Conservation (phyloP, 2,113 vertebrate species). For the Vulpes lagopus region DNA sequence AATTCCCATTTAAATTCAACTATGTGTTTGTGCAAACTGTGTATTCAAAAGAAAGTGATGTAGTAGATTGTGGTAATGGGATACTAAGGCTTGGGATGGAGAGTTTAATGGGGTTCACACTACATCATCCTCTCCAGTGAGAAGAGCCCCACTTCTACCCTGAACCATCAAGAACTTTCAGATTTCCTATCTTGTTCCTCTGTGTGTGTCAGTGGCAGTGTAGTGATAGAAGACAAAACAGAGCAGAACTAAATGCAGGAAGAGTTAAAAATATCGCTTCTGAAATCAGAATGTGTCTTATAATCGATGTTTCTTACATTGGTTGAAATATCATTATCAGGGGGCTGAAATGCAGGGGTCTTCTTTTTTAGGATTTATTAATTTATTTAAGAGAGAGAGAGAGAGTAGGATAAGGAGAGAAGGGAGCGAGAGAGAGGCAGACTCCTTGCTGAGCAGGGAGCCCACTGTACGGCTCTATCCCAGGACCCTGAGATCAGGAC, state of each 20-base stretch:
- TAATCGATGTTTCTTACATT: neutral
- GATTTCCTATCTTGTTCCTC: neutral
- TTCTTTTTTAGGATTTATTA: neutral
- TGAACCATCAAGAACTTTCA: neutral
- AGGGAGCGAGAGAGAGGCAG: neutral
- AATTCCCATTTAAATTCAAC: neutral
- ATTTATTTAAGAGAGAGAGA: neutral
- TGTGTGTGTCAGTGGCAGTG: neutral
- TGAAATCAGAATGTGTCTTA: neutral
- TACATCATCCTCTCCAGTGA: neutral
- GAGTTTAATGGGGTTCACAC: neutral
- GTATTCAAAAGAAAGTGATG: neutral
- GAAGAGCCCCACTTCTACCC: neutral
- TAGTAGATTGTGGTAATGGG: no score
- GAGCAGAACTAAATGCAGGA: neutral
- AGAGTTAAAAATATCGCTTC: neutral
- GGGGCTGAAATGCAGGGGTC: neutral
- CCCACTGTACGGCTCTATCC: neutral
- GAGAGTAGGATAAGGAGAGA: neutral
- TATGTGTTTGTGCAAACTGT: neutral
- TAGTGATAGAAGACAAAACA: neutral
- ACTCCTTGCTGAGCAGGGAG: neutral
- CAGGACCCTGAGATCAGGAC: neutral
- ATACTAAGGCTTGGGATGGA: neutral
- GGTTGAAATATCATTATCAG: neutral